Evolutionary conservation across 1,140 invertebrate genomes (phyloP).

Genomic region (Neodiprion fabricii): DNA sequence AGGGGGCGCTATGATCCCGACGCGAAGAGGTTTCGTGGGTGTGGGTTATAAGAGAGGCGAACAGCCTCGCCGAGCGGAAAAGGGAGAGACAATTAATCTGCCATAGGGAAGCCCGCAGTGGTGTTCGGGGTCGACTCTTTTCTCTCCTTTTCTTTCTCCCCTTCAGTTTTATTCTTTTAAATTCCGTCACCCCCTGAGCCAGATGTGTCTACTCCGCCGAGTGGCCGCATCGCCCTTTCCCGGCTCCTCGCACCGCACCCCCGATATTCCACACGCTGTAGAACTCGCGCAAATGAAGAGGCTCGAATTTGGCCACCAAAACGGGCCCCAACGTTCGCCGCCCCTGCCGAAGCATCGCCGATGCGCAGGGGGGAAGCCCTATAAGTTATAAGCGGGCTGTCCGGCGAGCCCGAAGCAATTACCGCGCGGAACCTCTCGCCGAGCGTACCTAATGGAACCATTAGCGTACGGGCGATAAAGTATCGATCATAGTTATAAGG

Average conservation of each 20-base stretch:
- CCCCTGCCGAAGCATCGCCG: too few relatives aligned
- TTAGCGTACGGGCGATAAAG: conserved; percentile 6
- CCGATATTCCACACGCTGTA: not conserved
- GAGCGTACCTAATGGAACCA: conserved; percentile 7
- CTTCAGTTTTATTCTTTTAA: too few relatives aligned
- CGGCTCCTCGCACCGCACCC: not conserved
- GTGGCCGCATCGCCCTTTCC: too few relatives aligned
- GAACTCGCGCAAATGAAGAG: not conserved
- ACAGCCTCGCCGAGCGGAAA: not conserved
- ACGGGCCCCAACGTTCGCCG: not conserved
- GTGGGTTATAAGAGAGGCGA: not conserved
- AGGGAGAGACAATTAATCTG: conserved; percentile 12
- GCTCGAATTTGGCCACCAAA: not conserved
- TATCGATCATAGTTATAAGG: not conserved
- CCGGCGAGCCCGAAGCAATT: conserved; percentile 6
- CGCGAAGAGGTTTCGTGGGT: conserved; percentile 6
- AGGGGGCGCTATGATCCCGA: not conserved
- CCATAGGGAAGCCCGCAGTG: not conserved
- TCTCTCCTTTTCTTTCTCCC: too few relatives aligned
- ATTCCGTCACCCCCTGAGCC: too few relatives aligned
- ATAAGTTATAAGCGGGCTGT: conserved; percentile 1
- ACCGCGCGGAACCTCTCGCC: conserved; percentile 3
- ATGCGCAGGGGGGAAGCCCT: not conserved
- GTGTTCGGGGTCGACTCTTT: not conserved
- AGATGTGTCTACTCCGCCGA: too few relatives aligned